Conservation (phyloP, 2,797 vertebrate species). For the Hozukius guyotensis region DNA sequence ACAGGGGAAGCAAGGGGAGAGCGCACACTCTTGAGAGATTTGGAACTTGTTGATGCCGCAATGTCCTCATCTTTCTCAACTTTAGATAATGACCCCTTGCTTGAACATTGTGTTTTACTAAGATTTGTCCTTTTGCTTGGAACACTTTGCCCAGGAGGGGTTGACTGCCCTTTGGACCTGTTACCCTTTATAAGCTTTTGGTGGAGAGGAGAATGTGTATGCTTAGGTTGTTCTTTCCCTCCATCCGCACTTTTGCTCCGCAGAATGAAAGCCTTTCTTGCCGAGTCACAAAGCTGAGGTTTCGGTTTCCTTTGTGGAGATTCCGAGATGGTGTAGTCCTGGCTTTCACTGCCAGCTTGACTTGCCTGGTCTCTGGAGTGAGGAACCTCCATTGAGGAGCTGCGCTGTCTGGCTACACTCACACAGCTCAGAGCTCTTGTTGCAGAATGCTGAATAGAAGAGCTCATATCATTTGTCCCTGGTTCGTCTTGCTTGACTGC, state of each 20-base stretch:
- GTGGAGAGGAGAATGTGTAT: constrained; percentile 76
- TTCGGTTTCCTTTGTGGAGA: constrained; percentile 75
- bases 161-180: constrained; percentile 75
- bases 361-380: constrained; percentile 71
- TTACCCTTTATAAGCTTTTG: constrained; percentile 83
- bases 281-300: constrained; percentile 69
- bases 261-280: constrained; percentile 74
- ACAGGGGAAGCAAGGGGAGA: constrained; percentile 79
- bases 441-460: constrained; percentile 53
- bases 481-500: constrained; percentile 35
- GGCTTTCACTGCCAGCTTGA: constrained; percentile 64
- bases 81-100: constrained; percentile 82
- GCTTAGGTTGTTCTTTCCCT: constrained; percentile 71
- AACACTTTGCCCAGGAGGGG: constrained; percentile 58
- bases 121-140: constrained; percentile 79
- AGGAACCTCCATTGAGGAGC: constrained; percentile 76
- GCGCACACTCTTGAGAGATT: constrained; percentile 70
- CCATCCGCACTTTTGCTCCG: constrained; percentile 71
- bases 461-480: constrained; percentile 29
- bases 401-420: constrained; percentile 76
- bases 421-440: constrained; percentile 66
- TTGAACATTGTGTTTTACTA: constrained; percentile 83
- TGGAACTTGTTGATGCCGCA: constrained; percentile 46
- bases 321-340: constrained; percentile 68
- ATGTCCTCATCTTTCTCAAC: constrained; percentile 51